These are phyloP conservation scores for Hyaena hyaena DNA, from an alignment of 2,113 vertebrate genomes.

Conservation along the genomic window DNA sequence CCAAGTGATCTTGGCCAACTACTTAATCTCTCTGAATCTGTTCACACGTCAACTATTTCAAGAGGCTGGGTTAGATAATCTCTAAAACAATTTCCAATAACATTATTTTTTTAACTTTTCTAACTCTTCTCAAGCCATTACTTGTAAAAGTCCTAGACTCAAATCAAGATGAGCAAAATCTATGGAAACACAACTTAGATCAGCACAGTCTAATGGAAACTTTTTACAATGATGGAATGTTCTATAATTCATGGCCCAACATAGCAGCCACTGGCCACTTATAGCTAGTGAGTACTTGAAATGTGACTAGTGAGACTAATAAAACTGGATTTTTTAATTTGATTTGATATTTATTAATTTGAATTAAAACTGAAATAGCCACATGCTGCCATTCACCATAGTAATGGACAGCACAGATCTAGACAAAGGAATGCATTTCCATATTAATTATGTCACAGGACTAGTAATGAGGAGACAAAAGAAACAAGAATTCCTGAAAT, in stretches of 20 bases:
- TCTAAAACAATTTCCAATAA: background rate
- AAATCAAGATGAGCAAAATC: slow-evolving; percentile 21
- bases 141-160: background rate
- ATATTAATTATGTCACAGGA: background rate
- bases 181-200: background rate
- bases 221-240: background rate
- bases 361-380: background rate
- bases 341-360: background rate
- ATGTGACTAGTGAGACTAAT: background rate
- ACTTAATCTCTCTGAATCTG: background rate
- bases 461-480: background rate
- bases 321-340: background rate
- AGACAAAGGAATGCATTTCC: background rate
- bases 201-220: background rate
- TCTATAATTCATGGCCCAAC: background rate
- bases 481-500: background rate
- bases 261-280: background rate
- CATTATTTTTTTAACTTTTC: slow-evolving; percentile 1
- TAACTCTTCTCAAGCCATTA: background rate
- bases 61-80: background rate
- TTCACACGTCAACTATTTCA: background rate
- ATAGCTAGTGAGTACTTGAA: background rate
- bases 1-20: background rate
- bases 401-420: background rate
- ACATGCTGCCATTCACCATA: background rate